A percentile compares a stretch with the other conserved stretches of the same genome.
Evolutionary conservation across 2,888 invertebrate species (phyloP).

Genomic region (Petrolisthes manimaculis): DNA sequence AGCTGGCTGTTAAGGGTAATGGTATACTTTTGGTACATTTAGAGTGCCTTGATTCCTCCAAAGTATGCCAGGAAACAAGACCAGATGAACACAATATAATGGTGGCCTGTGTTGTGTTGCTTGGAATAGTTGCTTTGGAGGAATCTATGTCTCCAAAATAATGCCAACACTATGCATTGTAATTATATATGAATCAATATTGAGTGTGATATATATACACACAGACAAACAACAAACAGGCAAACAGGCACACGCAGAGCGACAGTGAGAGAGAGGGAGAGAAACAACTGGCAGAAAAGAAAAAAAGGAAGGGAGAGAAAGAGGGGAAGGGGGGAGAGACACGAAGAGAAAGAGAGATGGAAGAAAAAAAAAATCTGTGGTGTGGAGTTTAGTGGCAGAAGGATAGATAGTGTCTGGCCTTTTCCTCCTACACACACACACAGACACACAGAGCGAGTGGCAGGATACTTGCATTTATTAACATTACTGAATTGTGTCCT

Average conservation of each 20-base stretch:
- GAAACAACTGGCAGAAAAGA: neutral
- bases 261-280: neutral
- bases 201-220: neutral
- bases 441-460: too few relatives aligned
- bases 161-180: neutral
- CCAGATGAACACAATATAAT: too few relatives aligned
- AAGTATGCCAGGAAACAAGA: too few relatives aligned
- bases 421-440: too few relatives aligned
- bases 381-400: neutral
- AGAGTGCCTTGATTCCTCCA: too few relatives aligned
- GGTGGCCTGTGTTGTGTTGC: too few relatives aligned
- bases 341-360: neutral
- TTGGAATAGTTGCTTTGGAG: too few relatives aligned
- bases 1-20: too few relatives aligned
- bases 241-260: neutral
- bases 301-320: neutral
- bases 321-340: neutral
- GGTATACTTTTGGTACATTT: too few relatives aligned
- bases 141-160: too few relatives aligned
- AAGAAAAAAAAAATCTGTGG: neutral
- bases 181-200: neutral
- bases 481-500: neutral
- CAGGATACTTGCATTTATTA: neutral
- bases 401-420: neutral
- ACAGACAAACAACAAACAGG: neutral